Base-by-base conservation (phyloP, 2,797 vertebrate species). In the Phataginus tricuspis region DNA sequence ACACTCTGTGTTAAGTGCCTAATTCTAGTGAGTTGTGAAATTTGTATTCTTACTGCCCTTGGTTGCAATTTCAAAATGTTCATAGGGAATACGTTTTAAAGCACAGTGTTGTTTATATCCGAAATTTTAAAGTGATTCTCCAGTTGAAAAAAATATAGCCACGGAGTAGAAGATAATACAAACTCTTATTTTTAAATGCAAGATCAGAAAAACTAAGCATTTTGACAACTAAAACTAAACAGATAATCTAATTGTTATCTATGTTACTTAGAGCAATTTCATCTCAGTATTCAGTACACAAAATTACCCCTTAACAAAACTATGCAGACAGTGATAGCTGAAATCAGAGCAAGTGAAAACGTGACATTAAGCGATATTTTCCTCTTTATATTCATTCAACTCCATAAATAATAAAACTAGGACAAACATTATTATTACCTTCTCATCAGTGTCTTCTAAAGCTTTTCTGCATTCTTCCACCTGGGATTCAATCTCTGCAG, bases 381-480 rank as follows among this genome's bases (percentile, higher is more conserved):
- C 69, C 69, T 53, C 15, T 74, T 78, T 69, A 49, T 42, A 42
- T 11, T 72, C 87, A 68, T n/a, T 85, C 78, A 68, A 42, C 57
- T n/a, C 64, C 59, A 66, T 31, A 85, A 78, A 90, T 37, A 93
- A 69, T 2, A 34, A 91, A 53, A 95, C 42, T 4, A 12, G 18
- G 12, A 88, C 10, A 71, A 49, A 71, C 8, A 31, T 4, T 16
- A 61, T n/a, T 72, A 18, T 97, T 99, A 99, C 99, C 99, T 99
- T 99, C 10, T 98, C 98, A 91, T 99, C 99, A 1, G 99, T 82
- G 72, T 99, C 98, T 90, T 99, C 98, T 93, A 99, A 92, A 0
- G 98, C 98, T 66, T 98, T 98, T 21, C 98, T 99, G 98, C 99
- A 99, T 74, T 99, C 99, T 97, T 99, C 98, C 93, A 99, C 37